Evolutionary conservation across 2,888 invertebrate species (phyloP).

Genomic region (Selenia dentaria): DNA sequence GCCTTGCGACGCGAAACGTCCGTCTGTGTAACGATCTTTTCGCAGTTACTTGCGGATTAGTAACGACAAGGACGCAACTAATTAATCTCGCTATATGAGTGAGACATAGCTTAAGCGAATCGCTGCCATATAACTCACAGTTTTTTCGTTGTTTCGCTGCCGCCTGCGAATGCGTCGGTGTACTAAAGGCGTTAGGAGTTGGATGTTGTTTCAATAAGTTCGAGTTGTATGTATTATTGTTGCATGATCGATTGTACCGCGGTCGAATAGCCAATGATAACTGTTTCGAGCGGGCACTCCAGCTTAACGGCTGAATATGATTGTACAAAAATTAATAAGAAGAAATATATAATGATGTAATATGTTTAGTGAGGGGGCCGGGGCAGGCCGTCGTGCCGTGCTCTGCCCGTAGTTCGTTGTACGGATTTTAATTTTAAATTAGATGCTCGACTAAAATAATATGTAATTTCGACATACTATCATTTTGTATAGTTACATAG

Average conservation of each 20-base stretch:
- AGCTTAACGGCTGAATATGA: constrained; percentile 75
- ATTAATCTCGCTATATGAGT: no score
- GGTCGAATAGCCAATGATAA: constrained; percentile 66
- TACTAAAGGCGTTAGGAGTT: no score
- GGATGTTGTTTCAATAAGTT: constrained; percentile 82
- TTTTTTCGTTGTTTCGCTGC: no score
- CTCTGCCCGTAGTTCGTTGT: constrained; percentile 69
- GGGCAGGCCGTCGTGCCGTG: constrained; percentile 39
- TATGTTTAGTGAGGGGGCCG: constrained; percentile 62
- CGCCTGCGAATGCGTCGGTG: no score
- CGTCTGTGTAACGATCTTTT: no score
- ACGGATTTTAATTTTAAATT: constrained; percentile 73
- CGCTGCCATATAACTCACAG: no score
- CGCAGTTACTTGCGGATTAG: no score
- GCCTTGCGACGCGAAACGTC: no score
- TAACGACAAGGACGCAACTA: no score
- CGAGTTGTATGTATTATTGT: constrained; percentile 79
- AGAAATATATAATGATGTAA: constrained; percentile 63
- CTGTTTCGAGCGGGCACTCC: constrained; percentile 72
- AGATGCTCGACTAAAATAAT: constrained; percentile 75
- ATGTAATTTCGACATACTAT: constrained; percentile 81
- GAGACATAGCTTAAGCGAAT: no score
- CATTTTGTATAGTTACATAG: constrained; percentile 84
- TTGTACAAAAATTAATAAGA: constrained; percentile 78
- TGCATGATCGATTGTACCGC: constrained; percentile 75